Conservation (phyloP, 2,888 invertebrate genomes). For the Leptopilina syphax region DNA sequence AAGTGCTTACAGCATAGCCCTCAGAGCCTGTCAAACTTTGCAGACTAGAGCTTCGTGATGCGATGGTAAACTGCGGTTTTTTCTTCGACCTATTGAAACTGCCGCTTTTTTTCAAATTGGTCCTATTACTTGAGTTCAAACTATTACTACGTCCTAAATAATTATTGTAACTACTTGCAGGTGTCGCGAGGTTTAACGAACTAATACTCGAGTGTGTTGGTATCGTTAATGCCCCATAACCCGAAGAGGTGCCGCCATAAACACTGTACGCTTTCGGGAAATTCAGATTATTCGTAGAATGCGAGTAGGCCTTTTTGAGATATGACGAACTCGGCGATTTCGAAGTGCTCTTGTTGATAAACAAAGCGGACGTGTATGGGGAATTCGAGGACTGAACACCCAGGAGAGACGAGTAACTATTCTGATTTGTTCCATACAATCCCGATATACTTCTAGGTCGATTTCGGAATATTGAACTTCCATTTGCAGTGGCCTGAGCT, state of each 20-base stretch:
- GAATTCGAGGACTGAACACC: conserved; percentile 66
- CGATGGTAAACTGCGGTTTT: conserved; percentile 64
- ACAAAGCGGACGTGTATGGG: conserved; percentile 64
- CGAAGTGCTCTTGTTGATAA: conserved; percentile 52
- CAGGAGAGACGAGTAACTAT: conserved; percentile 69
- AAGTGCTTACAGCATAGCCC: conserved; percentile 87
- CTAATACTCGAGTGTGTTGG: conserved; percentile 80
- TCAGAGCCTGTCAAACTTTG: conserved; percentile 81
- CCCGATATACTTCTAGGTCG: conserved; percentile 72
- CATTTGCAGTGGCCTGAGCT: conserved; percentile 75
- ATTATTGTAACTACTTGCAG: conserved; percentile 71
- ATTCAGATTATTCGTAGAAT: conserved; percentile 75
- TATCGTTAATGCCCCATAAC: conserved; percentile 84
- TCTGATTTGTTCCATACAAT: conserved; percentile 69
- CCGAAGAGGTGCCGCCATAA: conserved; percentile 82
- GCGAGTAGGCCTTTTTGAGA: conserved; percentile 73
- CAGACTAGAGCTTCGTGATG: conserved; percentile 74
- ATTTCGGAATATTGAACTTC: conserved; percentile 74
- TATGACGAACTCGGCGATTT: conserved; percentile 55
- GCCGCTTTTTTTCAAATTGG: conserved; percentile 65
- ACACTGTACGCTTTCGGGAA: conserved; percentile 78
- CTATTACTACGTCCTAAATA: conserved; percentile 61
- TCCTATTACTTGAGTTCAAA: conserved; percentile 58
- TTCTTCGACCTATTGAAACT: conserved; percentile 69
- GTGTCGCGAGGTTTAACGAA: conserved; percentile 80